Evolutionary conservation across 1,140 invertebrate genomes (phyloP).

Genomic region (Leptestheria dahalacensis): DNA sequence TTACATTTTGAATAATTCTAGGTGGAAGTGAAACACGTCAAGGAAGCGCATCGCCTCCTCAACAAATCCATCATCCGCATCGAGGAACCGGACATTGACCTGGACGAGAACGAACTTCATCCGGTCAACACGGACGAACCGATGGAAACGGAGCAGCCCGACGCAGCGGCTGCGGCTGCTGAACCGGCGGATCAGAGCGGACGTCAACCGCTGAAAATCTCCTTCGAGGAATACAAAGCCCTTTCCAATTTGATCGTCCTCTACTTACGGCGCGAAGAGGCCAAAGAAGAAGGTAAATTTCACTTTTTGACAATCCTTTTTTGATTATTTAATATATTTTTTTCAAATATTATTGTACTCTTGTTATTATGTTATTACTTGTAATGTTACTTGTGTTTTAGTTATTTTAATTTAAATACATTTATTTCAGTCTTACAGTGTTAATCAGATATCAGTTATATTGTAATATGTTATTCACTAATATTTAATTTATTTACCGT

Average conservation of each 20-base stretch:
- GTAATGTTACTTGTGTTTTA: too few species aligned
- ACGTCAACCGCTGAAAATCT: conserved; percentile 62
- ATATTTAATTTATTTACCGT: too few species aligned
- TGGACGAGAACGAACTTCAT: conserved; percentile 56
- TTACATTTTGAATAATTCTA: too few species aligned
- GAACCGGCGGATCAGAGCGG: neutral
- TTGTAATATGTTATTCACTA: conserved; percentile 21
- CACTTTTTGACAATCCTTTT: too few species aligned
- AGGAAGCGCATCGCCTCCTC: conserved; percentile 84
- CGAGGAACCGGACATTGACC: conserved; percentile 90
- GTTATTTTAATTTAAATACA: too few species aligned
- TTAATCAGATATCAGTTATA: conserved; percentile 14
- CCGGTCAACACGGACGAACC: conserved; percentile 30
- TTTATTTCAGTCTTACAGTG: neutral
- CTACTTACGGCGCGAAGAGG: conserved; percentile 74
- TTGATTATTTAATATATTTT: too few species aligned
- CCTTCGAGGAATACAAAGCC: conserved; percentile 87
- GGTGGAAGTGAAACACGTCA: conserved; percentile 68
- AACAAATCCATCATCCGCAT: conserved; percentile 97
- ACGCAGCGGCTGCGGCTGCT: neutral
- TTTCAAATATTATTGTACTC: too few species aligned
- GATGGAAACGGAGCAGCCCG: conserved; percentile 19
- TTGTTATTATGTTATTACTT: too few species aligned
- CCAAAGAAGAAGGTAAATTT: conserved; percentile 39
- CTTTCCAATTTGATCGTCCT: conserved; percentile 81